Base-by-base conservation (phyloP, 2,888 invertebrate genomes). In the Creontiades dilutus region DNA sequence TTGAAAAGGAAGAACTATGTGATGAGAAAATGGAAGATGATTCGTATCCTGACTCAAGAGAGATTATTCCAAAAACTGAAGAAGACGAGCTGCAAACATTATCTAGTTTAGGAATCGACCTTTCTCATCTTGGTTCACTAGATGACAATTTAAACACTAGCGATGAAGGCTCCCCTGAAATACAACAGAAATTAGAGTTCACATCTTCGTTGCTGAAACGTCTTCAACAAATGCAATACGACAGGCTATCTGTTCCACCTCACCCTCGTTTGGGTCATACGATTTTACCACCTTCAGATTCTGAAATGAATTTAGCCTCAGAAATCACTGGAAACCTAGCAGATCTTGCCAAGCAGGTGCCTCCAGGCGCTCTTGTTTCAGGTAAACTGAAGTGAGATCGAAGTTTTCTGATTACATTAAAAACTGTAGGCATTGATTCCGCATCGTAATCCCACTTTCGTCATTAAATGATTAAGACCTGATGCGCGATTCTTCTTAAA, bases 1-100 rank as follows among this genome's bases (percentile, higher is more conserved):
- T 89, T 1, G 89, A 81, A 68, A 95, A 91, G 95, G 85, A 95
- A 92, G 94, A 94, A 90, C 94, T 91, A 16, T 12, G 95, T 92
- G 94, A 94, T 89, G 94, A 91, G 19, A 92, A 92, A 86, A 76
- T 92, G 82, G 91, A 91, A 90, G 92, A 92, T 76, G 90, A 90
- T 47, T 48, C 27, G 16, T 46, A 19, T 19, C 3, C 28, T 90
- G 91, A 86, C 76, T 55, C 85, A 13, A 89, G 78, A 28, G 84
- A 76, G 2, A 75, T 48, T 12, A 23, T 86, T 5, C 68, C 68
- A 19, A 85, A 61, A 61, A 11, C 57, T 11, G 86, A 86, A 16
- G 86, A 86, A 47, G 75, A 86, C 11, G 86, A 86, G 0, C 4
- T 75, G 7, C 75, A 68, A 19, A 75, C 86, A 11, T 28, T 86